A percentile compares a stretch with the other conserved stretches of the same genome.
Evolutionary conservation across 2,113 vertebrate genomes (phyloP).

Genomic region (Tympanuchus pallidicinctus): DNA sequence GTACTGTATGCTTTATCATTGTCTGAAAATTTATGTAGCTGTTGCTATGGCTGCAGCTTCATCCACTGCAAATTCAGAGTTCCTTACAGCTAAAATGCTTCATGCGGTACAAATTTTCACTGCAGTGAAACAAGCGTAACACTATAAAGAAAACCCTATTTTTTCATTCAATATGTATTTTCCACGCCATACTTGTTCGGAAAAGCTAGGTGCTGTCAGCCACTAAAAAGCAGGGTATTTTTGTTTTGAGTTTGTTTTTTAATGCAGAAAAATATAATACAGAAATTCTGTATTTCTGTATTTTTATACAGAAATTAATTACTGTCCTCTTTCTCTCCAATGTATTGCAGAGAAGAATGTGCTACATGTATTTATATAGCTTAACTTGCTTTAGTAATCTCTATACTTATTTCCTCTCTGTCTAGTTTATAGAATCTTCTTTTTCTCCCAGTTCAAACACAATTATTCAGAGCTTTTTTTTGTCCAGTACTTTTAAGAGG

Average conservation of each 20-base stretch:
- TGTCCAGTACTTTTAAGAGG: background rate
- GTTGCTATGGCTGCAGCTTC: conserved; percentile 61
- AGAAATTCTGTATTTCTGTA: no score
- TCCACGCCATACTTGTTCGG: background rate
- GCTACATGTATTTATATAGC: background rate
- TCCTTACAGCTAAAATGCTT: conserved; percentile 52
- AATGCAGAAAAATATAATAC: background rate
- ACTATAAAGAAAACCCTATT: background rate
- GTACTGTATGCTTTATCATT: background rate
- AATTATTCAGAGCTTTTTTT: conserved; percentile 60
- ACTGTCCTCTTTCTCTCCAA: background rate
- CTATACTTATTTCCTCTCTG: conserved; percentile 1
- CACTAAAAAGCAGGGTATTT: background rate
- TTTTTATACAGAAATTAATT: background rate
- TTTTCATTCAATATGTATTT: background rate
- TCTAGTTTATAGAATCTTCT: conserved; percentile 18
- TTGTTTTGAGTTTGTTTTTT: background rate
- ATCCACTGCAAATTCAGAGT: conserved; percentile 32
- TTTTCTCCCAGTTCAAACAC: conserved; percentile 39
- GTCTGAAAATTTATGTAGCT: conserved; percentile 47
- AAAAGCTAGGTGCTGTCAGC: background rate
- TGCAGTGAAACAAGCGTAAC: conserved; percentile 26
- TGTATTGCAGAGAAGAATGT: background rate
- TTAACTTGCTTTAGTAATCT: conserved; percentile 20
- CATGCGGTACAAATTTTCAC: conserved; percentile 55